A percentile compares a stretch with the other conserved stretches of the same genome.
Conservation (phyloP, 2,113 vertebrate species). For the Notarius quadriscutis region DNA sequence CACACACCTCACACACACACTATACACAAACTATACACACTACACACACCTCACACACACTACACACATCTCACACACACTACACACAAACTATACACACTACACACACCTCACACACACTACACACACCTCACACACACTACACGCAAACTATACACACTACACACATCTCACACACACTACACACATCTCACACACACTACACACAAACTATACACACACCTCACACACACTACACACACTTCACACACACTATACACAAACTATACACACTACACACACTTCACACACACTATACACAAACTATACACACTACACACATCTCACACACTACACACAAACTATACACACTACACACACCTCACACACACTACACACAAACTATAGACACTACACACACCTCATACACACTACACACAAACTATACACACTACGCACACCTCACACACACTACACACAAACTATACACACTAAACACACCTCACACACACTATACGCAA, state of each 20-base stretch:
- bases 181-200: neutral
- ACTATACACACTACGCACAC: no score
- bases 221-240: neutral
- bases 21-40: neutral
- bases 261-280: neutral
- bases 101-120: neutral
- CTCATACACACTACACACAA: no score
- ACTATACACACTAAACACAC: no score
- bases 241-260: neutral
- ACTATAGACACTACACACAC: no score
- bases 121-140: neutral
- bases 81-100: neutral
- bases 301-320: no score
- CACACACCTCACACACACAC: neutral
- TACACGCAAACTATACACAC: neutral
- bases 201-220: neutral
- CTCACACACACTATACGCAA: no score
- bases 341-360: no score
- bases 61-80: no score
- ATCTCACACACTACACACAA: no score
- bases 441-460: no score
- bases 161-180: neutral
- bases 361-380: no score
- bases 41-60: no score
- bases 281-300: neutral